Percentiles rank a stretch among this genome's conserved stretches.
These are phyloP conservation scores for Lampris megalopsis DNA, from an alignment of 2,113 vertebrate genomes.

Conservation along the genomic window DNA sequence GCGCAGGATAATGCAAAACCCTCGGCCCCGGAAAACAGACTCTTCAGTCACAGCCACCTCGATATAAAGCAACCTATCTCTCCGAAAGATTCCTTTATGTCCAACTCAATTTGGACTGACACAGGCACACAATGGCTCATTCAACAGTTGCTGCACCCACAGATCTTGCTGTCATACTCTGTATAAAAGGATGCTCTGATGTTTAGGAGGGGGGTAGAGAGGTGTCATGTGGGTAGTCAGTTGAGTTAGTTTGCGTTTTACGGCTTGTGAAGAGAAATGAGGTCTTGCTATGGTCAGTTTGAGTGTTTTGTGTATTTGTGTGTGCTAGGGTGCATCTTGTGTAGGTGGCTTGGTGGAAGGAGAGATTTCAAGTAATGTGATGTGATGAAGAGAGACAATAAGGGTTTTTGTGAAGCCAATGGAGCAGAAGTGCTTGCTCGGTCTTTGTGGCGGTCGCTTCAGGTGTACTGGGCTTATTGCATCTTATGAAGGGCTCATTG, in stretches of 20 bases:
- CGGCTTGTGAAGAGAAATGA: too few species aligned
- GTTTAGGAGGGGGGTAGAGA: not conserved
- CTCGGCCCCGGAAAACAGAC: constrained; percentile 25
- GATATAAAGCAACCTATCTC: constrained; percentile 2
- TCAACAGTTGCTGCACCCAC: constrained; percentile 23
- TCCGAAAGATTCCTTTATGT: constrained; percentile 30
- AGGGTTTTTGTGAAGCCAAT: too few species aligned
- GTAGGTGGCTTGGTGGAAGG: not conserved
- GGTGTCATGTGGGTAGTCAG: not conserved
- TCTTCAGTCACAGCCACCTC: constrained; percentile 48
- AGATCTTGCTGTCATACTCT: constrained; percentile 36
- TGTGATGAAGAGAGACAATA: not conserved
- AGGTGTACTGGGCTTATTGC: too few species aligned
- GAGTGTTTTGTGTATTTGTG: not conserved
- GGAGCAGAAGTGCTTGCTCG: too few species aligned
- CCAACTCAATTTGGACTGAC: not conserved
- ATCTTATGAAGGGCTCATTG: too few species aligned
- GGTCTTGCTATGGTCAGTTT: too few species aligned
- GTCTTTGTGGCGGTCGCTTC: too few species aligned
- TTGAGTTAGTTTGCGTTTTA: too few species aligned
- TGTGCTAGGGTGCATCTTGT: not conserved
- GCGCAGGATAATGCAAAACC: not conserved
- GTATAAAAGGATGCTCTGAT: constrained; percentile 2
- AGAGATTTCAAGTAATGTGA: not conserved
- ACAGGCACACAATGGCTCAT: not conserved